phyloP scores from a whole-genome alignment of 37 sponge, comb jelly and placozoan species.

The Oopsacas minuta region DNA sequence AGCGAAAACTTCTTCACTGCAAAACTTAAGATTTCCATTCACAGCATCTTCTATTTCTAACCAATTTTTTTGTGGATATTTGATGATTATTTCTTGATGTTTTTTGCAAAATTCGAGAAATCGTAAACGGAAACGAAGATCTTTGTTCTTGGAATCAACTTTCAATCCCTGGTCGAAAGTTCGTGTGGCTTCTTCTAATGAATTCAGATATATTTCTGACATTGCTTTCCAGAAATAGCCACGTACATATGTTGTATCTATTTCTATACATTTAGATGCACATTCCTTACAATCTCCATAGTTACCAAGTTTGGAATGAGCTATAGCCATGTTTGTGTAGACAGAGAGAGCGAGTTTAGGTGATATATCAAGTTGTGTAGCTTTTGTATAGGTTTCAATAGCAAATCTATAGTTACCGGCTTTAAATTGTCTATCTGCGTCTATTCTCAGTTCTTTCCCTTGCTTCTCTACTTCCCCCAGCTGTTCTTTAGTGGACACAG shows the following conservation, averaged over 20 bases:
- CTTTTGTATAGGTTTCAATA: not conserved
- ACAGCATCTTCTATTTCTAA: not conserved
- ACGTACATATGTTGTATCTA: not conserved
- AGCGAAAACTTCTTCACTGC: not conserved
- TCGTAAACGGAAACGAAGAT: not conserved
- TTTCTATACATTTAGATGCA: not conserved
- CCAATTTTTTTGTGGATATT: not conserved
- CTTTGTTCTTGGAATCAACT: not conserved
- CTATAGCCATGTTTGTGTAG: not conserved
- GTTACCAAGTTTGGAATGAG: not conserved
- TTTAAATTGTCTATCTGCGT: not conserved
- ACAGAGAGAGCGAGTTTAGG: not conserved
- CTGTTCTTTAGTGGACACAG: not conserved
- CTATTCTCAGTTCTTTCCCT: not conserved
- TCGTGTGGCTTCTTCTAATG: not conserved
- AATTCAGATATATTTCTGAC: not conserved
- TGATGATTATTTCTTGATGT: not conserved
- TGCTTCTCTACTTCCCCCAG: not conserved
- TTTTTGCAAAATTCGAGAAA: not conserved
- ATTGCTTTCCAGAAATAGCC: conserved; percentile 17
- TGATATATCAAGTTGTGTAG: not conserved
- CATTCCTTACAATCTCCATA: not conserved
- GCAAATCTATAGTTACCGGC: not conserved
- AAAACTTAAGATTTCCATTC: not conserved
- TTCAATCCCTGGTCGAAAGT: not conserved